Base-by-base conservation (phyloP, 2,113 vertebrate species). In the Nothocercus nigrocapillus region DNA sequence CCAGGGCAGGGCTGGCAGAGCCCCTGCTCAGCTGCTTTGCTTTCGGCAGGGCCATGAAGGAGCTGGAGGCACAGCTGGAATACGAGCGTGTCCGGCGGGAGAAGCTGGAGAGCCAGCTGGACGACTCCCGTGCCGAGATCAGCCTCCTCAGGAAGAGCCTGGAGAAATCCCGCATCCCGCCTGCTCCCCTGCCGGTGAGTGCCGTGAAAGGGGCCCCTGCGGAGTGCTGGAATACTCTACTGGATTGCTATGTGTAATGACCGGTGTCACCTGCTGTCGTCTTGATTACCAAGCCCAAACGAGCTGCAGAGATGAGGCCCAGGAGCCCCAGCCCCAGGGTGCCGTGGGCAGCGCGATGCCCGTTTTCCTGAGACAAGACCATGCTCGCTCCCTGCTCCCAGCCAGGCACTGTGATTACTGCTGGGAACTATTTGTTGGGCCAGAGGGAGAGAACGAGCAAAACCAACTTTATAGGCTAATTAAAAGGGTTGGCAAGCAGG, bases 21-120 rank as follows among this genome's bases (percentile, higher is more conserved):
- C 11, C 34, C 67, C 49, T 13, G 58, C 15, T 86, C 22, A 16
- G 66, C 63, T 67, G 47, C 21, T 77, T 90, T 77, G 40, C 44
- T 91, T 93, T 91, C 51, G 68, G 38, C 91, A 98, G 98, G 89
- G 85, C 79, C 34, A 63, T 98, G 85, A 94, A 79, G 78, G 98
- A 98, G 47, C 95, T 98, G 47, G 95, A 97, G 63, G 94, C 28
- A 3, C 98, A 98, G 86, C 95, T 98, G 68, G 98, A 97, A 22
- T 97, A 97, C 0, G 98, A 98, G 61, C 97, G 97, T 18, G 44
- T 98, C 30, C 97, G 98, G 13, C 84, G 98, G 90, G 98, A 98
- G 95, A 97, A 98, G 85, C 96, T 98, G 95, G 98, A 98, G 89
- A 94, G 96, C 62, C 96, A 98, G 68, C 89, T 98, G 96, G 98